phyloP scores from a whole-genome alignment of 2,888 invertebrate genomes.

The Tenthredo scrophulariae region DNA sequence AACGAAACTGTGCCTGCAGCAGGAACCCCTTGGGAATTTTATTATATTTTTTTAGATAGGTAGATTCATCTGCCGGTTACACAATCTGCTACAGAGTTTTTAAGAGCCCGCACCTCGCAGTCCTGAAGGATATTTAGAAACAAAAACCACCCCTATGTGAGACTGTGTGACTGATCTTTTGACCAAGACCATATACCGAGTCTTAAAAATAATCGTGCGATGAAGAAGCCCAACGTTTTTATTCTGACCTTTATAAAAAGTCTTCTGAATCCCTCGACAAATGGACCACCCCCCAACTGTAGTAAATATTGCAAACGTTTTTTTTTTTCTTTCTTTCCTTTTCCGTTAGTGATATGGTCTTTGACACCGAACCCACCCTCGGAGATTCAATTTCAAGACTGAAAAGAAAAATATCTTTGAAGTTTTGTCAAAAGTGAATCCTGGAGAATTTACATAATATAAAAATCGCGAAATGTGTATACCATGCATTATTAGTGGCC shows the following conservation, averaged over 20 bases:
- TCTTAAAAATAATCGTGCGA: background rate
- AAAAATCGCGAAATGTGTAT: background rate
- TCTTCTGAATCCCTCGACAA: background rate
- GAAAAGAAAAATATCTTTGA: background rate
- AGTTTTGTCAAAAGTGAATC: background rate
- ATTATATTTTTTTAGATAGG: background rate
- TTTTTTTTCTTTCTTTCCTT: background rate
- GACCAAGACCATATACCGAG: background rate
- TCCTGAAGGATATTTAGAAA: background rate
- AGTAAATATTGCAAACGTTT: background rate
- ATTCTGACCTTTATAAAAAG: background rate
- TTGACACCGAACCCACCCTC: background rate
- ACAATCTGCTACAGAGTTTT: slow-evolving; percentile 5
- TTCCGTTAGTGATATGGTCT: background rate
- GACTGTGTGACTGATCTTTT: background rate
- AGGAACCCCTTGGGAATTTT: slow-evolving; percentile 25
- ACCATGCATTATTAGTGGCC: background rate
- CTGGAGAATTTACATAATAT: background rate
- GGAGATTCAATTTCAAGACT: background rate
- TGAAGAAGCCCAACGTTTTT: background rate
- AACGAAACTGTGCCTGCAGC: slow-evolving; percentile 5
- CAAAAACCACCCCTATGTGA: slow-evolving; percentile 21
- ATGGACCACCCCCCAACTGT: background rate
- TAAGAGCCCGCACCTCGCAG: background rate
- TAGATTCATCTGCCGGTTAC: background rate